Base-by-base conservation (phyloP, 2,797 vertebrate genomes). In the Atherinosoma microstoma region DNA sequence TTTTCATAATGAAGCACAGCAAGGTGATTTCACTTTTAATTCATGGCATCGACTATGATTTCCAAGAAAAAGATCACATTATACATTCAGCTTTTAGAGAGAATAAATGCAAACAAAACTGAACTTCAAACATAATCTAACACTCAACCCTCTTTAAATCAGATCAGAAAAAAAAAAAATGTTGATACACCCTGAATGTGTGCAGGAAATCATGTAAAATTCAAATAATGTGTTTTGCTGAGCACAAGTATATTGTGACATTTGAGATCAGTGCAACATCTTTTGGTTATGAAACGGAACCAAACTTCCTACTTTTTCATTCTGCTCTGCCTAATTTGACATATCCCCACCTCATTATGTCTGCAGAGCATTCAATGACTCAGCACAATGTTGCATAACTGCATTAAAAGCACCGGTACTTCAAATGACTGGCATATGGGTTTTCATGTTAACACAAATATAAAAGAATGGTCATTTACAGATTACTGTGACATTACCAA, bases 381-480 rank as follows among this genome's bases (percentile, higher is more conserved):
- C 35, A 38, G 22, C 5, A 15, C 3, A 22, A 8, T 49, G 51
- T 64, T 35, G 59, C 3, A 32, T 12, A 36, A 22, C 13, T 34
- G 13, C 20, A 29, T 35, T 9, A 62, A 62, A 73, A 54, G 12
- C 29, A 8, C 12, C 22, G 2, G 11, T 5, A 22, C 9, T 51
- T 22, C 9, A 58, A 58, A 58, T 34, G 5, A 56, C 4, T 54
- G 36, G 51, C 47, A 42, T 75, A 30, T 56, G 61, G 60, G 42
- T 45, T 27, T 63, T 63, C 24, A 68, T 58, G 24, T 38, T 24
- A 35, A 58, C 36, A 59, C 27, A 35, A 57, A 60, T 30, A 69
- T 29, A 70, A 34, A 29, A 57, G 47, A 65, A 3, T 30, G 47
- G 70, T 62, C 82, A 67, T 61, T 79, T 79, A 71, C 22, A 75